Evolutionary conservation across 2,888 invertebrate genomes (phyloP).

Genomic region (Habroteleia sp.): DNA sequence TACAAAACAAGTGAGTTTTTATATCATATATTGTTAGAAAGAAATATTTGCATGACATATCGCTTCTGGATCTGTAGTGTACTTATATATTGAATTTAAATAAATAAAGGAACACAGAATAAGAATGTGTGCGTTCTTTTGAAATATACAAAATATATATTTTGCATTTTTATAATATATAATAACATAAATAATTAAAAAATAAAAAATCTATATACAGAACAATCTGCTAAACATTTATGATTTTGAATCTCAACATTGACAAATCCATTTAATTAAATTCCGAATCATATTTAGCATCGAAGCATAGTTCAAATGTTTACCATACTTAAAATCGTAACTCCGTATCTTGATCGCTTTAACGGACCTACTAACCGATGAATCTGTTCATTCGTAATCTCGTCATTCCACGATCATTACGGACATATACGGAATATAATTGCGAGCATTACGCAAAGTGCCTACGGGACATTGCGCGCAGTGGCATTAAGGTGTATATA

Average conservation of each 20-base stretch:
- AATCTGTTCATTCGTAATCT: slow-evolving; percentile 48
- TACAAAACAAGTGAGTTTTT: no score
- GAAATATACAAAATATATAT: no score
- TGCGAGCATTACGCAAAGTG: slow-evolving; percentile 55
- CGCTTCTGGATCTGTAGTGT: no score
- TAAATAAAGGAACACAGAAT: no score
- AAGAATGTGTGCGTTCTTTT: no score
- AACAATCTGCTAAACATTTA: no score
- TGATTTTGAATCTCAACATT: slow-evolving; percentile 15
- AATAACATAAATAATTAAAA: no score
- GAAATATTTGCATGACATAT: no score
- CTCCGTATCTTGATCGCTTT: slow-evolving; percentile 30
- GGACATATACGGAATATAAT: slow-evolving; percentile 55
- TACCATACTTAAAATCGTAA: slow-evolving; percentile 33
- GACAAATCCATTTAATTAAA: slow-evolving; percentile 30
- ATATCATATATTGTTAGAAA: no score
- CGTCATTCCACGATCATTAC: slow-evolving; percentile 49
- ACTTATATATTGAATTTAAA: no score
- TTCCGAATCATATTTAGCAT: slow-evolving; percentile 22
- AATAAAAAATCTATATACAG: no score
- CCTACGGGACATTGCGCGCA: slow-evolving; percentile 49
- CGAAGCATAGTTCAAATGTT: slow-evolving; percentile 30
- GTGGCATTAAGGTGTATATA: slow-evolving; percentile 46
- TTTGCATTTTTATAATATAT: no score
- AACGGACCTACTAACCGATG: slow-evolving; percentile 9